Percentiles rank a stretch among this genome's conserved stretches.
These are phyloP conservation scores for Cosmia trapezina DNA, from an alignment of 2,888 invertebrate species.

Conservation along the genomic window DNA sequence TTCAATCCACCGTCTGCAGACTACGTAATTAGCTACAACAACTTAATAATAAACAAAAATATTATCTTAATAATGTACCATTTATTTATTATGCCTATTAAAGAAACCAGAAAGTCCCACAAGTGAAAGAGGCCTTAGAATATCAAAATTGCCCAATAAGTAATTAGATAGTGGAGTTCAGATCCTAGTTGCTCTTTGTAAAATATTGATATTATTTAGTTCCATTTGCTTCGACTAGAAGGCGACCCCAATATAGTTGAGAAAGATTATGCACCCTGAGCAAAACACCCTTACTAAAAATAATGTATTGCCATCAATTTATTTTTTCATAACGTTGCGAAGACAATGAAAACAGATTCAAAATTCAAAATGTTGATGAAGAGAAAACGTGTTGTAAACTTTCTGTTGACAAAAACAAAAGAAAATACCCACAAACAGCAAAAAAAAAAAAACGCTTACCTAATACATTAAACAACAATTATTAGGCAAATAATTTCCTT, in stretches of 20 bases:
- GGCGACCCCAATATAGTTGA: constrained; percentile 1
- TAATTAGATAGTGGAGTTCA: constrained; percentile 1
- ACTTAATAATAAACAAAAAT: not conserved
- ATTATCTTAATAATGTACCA: not conserved
- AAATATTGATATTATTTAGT: constrained; percentile 37
- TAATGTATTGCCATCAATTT: not conserved
- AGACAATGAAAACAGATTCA: not conserved
- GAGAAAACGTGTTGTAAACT: not conserved
- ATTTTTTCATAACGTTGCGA: not conserved
- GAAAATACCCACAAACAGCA: not conserved
- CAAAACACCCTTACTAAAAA: not conserved
- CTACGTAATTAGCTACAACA: too few species aligned
- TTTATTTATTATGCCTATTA: not conserved
- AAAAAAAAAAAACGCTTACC: constrained; percentile 32
- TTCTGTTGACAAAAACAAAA: not conserved
- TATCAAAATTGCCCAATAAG: not conserved
- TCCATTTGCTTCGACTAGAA: not conserved
- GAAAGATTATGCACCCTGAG: not conserved
- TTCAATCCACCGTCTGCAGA: too few species aligned
- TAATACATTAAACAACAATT: constrained; percentile 63
- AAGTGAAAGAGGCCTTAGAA: not conserved
- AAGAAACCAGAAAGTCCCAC: not conserved
- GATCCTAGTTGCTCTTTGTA: constrained; percentile 2
- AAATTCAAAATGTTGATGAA: not conserved
- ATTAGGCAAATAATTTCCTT: constrained; percentile 62